These are phyloP conservation scores for Lasioglossum albipes DNA, from an alignment of 1,140 invertebrate species.

Conservation along the genomic window DNA sequence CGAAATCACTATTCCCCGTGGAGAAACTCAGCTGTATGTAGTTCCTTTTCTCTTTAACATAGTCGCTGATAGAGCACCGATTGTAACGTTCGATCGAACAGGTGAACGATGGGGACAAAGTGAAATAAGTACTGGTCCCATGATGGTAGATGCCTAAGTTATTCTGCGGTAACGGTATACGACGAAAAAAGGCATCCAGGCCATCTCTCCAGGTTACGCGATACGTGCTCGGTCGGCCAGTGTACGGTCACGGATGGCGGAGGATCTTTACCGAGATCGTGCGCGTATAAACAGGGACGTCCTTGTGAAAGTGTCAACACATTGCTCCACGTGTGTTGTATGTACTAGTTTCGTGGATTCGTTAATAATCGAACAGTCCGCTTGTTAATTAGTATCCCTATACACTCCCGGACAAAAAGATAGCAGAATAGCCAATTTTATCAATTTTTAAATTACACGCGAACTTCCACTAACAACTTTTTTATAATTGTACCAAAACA, in stretches of 20 bases:
- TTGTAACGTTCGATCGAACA: conserved; percentile 37
- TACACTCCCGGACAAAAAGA: no score
- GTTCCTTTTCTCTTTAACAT: conserved; percentile 23
- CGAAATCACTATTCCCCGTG: background rate
- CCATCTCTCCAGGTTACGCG: conserved; percentile 49
- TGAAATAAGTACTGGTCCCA: conserved; percentile 38
- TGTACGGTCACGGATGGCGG: conserved; percentile 20
- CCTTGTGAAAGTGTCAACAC: conserved; percentile 12
- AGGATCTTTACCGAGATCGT: conserved; percentile 16
- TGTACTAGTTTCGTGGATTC: no score
- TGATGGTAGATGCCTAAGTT: conserved; percentile 59
- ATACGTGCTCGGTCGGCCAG: conserved; percentile 34
- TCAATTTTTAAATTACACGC: no score
- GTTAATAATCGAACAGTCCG: no score
- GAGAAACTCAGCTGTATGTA: background rate
- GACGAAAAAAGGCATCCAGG: conserved; percentile 74
- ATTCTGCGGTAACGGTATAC: conserved; percentile 70
- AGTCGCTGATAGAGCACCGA: conserved; percentile 19
- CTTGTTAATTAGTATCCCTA: no score
- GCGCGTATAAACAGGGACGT: background rate
- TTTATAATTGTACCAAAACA: no score
- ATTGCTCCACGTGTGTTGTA: no score
- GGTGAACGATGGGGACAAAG: conserved; percentile 40
- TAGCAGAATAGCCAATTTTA: no score
- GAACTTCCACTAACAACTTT: no score